A percentile compares a stretch with the other conserved stretches of the same genome.
Conservation (phyloP, 2,113 vertebrate species). For the Tinamus guttatus region DNA sequence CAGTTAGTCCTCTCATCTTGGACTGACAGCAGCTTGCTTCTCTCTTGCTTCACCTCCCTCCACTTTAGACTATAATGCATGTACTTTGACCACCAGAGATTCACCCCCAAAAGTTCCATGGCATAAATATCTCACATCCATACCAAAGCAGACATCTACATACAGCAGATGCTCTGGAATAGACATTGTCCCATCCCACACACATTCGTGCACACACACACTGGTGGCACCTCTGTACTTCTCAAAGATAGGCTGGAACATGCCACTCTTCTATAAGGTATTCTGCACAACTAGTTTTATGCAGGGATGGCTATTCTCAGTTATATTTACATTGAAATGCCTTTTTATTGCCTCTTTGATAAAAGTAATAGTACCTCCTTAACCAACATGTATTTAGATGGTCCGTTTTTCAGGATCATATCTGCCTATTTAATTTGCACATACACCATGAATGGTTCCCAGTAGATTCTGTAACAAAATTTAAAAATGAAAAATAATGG, state of each 20-base stretch:
- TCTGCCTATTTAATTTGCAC: neutral
- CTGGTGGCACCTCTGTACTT: neutral
- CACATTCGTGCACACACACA: fast-evolving
- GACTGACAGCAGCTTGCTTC: neutral
- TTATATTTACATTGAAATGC: neutral
- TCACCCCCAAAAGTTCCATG: fast-evolving
- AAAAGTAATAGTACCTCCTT: neutral
- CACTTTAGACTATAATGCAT: neutral
- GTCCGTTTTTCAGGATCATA: neutral
- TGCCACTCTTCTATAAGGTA: neutral
- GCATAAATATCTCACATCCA: fast-evolving
- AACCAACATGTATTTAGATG: neutral
- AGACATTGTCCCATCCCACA: fast-evolving
- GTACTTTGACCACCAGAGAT: neutral
- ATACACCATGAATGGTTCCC: fast-evolving
- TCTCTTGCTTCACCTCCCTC: neutral
- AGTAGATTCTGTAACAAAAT: neutral
- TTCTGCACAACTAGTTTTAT: neutral
- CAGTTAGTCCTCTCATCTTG: neutral
- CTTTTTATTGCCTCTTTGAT: neutral
- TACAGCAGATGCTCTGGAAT: neutral
- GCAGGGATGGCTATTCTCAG: neutral
- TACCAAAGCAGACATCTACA: neutral
- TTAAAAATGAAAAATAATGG: neutral
- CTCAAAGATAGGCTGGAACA: neutral